A percentile compares a stretch with the other conserved stretches of the same genome.
Conservation (phyloP, 2,113 vertebrate genomes). For the Ceuthmochares aereus region DNA sequence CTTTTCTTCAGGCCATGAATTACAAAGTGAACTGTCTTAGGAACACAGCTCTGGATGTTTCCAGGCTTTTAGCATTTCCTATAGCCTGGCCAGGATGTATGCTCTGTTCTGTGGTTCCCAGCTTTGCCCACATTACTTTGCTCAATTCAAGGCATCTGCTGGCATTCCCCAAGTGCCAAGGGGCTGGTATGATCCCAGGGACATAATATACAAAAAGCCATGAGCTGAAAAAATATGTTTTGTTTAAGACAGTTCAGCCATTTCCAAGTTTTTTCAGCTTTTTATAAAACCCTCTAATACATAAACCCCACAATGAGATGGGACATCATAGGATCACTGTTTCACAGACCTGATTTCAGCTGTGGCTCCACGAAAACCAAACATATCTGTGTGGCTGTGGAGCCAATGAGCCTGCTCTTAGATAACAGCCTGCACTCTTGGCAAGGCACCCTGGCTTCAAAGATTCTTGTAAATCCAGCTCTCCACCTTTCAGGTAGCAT, state of each 20-base stretch:
- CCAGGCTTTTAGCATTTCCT: not conserved
- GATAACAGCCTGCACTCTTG: not conserved
- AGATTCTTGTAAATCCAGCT: not conserved
- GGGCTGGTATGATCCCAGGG: not conserved
- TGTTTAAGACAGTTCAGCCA: not conserved
- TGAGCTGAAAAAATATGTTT: not conserved
- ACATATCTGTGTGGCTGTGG: not conserved
- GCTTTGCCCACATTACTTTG: rapidly evolving
- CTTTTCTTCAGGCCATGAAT: not conserved
- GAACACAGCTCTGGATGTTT: not conserved
- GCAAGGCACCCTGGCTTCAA: not conserved
- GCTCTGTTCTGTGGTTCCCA: not conserved
- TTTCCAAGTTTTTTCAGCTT: not conserved
- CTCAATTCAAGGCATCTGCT: not conserved
- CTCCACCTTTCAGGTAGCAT: not conserved
- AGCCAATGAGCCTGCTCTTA: not conserved
- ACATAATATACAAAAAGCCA: not conserved
- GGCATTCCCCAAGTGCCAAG: not conserved
- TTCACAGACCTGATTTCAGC: not conserved
- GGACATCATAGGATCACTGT: not conserved
- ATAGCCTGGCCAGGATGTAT: not conserved
- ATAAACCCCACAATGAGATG: not conserved
- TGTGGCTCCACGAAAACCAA: not conserved
- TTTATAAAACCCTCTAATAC: not conserved
- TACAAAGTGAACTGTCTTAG: not conserved